Evolutionary conservation across 2,888 invertebrate species (phyloP).

Genomic region (Tipula vernalis): DNA sequence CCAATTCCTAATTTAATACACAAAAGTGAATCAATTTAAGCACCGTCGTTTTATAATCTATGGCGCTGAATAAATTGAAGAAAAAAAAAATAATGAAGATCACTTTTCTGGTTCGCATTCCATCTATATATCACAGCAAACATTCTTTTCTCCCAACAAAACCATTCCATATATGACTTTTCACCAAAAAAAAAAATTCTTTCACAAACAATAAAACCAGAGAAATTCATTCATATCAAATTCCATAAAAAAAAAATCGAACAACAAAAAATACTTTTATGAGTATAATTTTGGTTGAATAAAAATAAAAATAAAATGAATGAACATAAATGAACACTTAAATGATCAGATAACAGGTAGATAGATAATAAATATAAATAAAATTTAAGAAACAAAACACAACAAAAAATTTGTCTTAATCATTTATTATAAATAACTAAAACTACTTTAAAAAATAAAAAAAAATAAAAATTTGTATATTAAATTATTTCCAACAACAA

Average conservation of each 20-base stretch:
- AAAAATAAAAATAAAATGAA: background rate
- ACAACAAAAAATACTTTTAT: background rate
- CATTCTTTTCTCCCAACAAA: too few relatives aligned
- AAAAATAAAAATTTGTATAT: background rate
- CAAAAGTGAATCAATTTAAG: too few relatives aligned
- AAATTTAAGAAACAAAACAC: background rate
- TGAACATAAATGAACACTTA: constrained; percentile 4
- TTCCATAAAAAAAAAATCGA: background rate
- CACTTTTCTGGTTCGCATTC: too few relatives aligned
- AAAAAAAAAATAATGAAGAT: too few relatives aligned
- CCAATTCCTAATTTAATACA: too few relatives aligned
- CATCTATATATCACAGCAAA: too few relatives aligned
- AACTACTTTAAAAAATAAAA: background rate
- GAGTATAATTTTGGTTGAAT: background rate
- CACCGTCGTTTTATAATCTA: too few relatives aligned
- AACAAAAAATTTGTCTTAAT: background rate
- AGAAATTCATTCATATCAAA: background rate
- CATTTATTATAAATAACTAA: constrained; percentile 4
- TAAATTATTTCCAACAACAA: background rate
- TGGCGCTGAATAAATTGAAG: too few relatives aligned
- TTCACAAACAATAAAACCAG: background rate
- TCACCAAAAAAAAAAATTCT: background rate
- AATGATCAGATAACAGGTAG: constrained; percentile 4
- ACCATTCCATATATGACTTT: background rate
- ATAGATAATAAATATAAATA: background rate